phyloP scores from a whole-genome alignment of 2,888 invertebrate species.

The Chymomyza fuscimana region DNA sequence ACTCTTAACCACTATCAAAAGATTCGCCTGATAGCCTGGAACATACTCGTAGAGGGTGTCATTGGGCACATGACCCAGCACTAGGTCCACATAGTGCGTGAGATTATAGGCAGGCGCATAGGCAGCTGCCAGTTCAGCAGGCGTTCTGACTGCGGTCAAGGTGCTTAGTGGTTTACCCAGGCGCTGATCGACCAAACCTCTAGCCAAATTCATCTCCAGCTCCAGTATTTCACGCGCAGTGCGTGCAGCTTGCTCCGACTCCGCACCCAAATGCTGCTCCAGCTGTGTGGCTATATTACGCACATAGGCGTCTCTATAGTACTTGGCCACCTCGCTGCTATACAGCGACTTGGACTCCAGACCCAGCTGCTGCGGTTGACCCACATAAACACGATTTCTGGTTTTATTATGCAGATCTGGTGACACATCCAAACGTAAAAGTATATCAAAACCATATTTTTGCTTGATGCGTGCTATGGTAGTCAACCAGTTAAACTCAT shows the following conservation, averaged over 20 bases:
- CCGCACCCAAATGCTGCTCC: slow-evolving; percentile 56
- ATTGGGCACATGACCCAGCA: slow-evolving; percentile 54
- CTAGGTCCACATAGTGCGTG: slow-evolving; percentile 58
- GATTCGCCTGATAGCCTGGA: slow-evolving; percentile 60
- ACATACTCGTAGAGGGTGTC: slow-evolving; percentile 66
- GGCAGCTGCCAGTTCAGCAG: slow-evolving; percentile 41
- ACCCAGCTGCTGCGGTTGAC: slow-evolving; percentile 60
- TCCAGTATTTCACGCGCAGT: slow-evolving; percentile 62
- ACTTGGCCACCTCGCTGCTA: slow-evolving; percentile 37
- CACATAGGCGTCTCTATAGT: slow-evolving; percentile 39
- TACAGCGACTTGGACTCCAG: slow-evolving; percentile 48
- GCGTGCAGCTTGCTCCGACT: slow-evolving; percentile 38
- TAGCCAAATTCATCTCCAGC: slow-evolving; percentile 60
- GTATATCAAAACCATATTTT: slow-evolving; percentile 71
- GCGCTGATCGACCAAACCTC: slow-evolving; percentile 51
- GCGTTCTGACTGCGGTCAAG: slow-evolving; percentile 44
- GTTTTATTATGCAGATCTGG: slow-evolving; percentile 54
- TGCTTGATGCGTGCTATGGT: slow-evolving; percentile 67
- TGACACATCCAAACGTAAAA: slow-evolving; percentile 58
- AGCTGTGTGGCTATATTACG: slow-evolving; percentile 44
- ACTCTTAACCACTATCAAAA: slow-evolving; percentile 43
- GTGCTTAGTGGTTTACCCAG: slow-evolving; percentile 46
- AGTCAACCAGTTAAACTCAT: slow-evolving; percentile 69
- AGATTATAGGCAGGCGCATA: slow-evolving; percentile 60
- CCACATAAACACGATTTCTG: slow-evolving; percentile 61